Percentiles rank a stretch among this genome's conserved stretches.
phyloP scores from a whole-genome alignment of 2,797 vertebrate species.

The Masticophis lateralis region DNA sequence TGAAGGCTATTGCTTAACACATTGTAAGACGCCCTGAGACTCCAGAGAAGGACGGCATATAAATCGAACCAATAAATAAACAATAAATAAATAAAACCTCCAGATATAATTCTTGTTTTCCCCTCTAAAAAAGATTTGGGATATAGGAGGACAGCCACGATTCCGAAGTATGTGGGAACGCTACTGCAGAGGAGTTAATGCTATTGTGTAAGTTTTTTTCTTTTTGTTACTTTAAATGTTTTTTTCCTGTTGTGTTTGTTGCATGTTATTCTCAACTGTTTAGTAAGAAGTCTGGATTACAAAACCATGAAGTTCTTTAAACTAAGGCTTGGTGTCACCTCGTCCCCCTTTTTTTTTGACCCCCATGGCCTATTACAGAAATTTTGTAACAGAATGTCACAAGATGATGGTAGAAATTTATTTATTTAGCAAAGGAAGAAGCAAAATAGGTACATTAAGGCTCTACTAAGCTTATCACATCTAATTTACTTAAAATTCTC shows the following conservation, averaged over 20 bases:
- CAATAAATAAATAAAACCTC: neutral
- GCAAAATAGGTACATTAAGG: neutral
- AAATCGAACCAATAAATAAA: too few relatives aligned
- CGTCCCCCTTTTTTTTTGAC: neutral
- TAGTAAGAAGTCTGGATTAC: neutral
- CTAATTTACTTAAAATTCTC: neutral
- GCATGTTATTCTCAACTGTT: neutral
- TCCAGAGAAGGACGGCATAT: too few relatives aligned
- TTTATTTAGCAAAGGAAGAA: neutral
- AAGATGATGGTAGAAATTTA: neutral
- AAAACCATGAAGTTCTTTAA: neutral
- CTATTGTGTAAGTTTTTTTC: conserved; percentile 86
- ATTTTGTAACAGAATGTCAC: neutral
- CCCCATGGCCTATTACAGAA: neutral
- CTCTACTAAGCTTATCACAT: neutral
- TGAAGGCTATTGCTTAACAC: too few relatives aligned
- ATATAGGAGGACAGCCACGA: conserved; percentile 96
- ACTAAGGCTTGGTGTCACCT: neutral
- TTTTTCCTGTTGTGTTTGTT: neutral
- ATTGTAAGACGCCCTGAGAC: too few relatives aligned
- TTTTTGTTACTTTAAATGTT: neutral
- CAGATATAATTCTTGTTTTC: conserved; percentile 6
- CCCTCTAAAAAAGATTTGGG: conserved; percentile 85
- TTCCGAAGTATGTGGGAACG: conserved; percentile 99
- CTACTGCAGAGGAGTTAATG: conserved; percentile 96